phyloP scores from a whole-genome alignment of 2,113 vertebrate species.

The Nettapus auritus region DNA sequence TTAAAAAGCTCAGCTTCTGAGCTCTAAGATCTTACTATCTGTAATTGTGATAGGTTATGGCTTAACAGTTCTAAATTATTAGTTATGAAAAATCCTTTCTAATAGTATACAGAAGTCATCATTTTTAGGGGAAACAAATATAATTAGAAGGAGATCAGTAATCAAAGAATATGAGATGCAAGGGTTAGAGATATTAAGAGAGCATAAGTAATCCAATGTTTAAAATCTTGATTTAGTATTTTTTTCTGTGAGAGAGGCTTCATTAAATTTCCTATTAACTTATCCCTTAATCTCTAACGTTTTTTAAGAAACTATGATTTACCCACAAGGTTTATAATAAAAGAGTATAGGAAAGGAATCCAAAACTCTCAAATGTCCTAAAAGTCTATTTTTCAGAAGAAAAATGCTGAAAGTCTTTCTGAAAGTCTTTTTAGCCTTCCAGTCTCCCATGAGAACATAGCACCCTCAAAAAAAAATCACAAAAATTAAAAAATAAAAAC shows the following conservation, averaged over 20 bases:
- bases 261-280: not conserved
- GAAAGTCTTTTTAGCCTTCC: not conserved
- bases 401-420: not conserved
- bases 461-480: not conserved
- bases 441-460: not conserved
- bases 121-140: not conserved
- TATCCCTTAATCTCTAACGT: not conserved
- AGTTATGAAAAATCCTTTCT: not conserved
- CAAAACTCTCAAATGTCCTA: not conserved
- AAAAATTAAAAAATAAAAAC: not conserved
- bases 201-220: not conserved
- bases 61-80: slow-evolving; percentile 5
- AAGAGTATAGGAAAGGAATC: not conserved
- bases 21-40: not conserved
- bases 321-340: not conserved
- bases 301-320: not conserved
- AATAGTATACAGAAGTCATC: not conserved
- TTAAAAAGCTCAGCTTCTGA: not conserved
- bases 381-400: not conserved
- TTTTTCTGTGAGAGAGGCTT: not conserved
- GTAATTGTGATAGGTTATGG: not conserved
- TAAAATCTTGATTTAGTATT: not conserved
- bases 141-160: not conserved
- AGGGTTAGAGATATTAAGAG: not conserved
- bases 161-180: not conserved